A percentile compares a stretch with the other conserved stretches of the same genome.
phyloP scores from a whole-genome alignment of 2,113 vertebrate species.

The Thinocorus orbignyianus region DNA sequence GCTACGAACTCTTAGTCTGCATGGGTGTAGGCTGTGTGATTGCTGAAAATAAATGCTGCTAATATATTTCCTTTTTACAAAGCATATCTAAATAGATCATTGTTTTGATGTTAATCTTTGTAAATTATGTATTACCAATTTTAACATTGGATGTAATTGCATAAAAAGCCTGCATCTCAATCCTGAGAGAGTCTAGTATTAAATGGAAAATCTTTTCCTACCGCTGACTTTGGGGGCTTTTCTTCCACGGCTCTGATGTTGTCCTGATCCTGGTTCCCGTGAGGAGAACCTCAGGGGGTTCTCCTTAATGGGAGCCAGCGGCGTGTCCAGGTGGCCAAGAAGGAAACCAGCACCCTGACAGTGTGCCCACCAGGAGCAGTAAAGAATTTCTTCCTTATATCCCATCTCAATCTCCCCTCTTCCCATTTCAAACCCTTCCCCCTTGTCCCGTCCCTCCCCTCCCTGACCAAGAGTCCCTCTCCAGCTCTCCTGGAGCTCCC shows the following conservation, averaged over 20 bases:
- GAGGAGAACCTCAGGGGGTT: no score
- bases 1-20: conserved; percentile 79
- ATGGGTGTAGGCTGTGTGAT: conserved; percentile 85
- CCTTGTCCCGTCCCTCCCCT: no score
- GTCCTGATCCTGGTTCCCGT: no score
- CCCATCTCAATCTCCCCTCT: no score
- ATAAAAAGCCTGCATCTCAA: conserved; percentile 86
- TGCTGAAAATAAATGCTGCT: conserved; percentile 87
- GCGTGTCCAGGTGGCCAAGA: no score
- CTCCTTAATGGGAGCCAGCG: no score
- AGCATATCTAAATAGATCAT: conserved; percentile 86
- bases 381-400: no score
- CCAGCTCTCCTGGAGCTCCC: no score
- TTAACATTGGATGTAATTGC: conserved; percentile 90
- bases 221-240: background rate
- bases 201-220: conserved; percentile 87
- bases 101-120: conserved; percentile 90
- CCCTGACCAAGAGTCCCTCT: no score
- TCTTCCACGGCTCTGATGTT: background rate
- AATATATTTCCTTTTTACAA: conserved; percentile 89
- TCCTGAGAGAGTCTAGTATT: conserved; percentile 87
- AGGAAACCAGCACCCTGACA: no score
- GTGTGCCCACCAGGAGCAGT: no score
- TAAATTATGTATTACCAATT: conserved; percentile 89
- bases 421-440: no score